Base-by-base conservation (phyloP, 2,888 invertebrate genomes). In the Eupithecia inturbata region DNA sequence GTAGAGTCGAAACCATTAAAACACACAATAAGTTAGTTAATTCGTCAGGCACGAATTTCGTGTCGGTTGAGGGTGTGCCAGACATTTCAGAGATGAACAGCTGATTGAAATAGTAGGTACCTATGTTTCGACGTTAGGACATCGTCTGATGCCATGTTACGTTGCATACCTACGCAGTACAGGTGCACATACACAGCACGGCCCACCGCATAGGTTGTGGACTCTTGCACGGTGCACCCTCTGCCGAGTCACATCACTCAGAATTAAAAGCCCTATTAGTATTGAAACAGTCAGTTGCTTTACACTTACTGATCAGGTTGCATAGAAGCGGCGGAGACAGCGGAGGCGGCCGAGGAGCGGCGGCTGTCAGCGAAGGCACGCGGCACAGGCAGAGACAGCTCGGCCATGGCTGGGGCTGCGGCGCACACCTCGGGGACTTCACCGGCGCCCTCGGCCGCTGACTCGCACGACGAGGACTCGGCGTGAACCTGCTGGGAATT, bases 301-400 rank as follows among this genome's bases (percentile, higher is more conserved):
- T 12, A 22, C 3, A 78, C 88, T 84, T 49, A 94, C 94, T 93
- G 90, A 68, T 94, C 94, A 45, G 92, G 91, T 77, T 93, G 91
- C 85, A 94, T 86, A 45, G 93, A 92, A 41, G 91, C 83, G 19
- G 92, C 91, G n/a, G 93, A 93, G 5, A 93, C 85, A 9, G 95
- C 95, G 26, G 94, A 94, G 7, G 93, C 93, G 39, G 94, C 96
- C 14, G 96, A 96, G 19, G 97, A 95, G 60, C 97, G 95, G 78
- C 97, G 96, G 78, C 96, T 96, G 84, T 98, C 98, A 3, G 98
- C 98, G 89, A 98, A 98, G 82, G 97, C 97, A 41, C 96, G 95
- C 10, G 98, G 98, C 70, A 90, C 90, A 0, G 97, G 97, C 78
- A 97, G 91, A 39, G 80, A 82, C 74, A 78, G 78, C 14, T 80